A percentile compares a stretch with the other conserved stretches of the same genome.
Evolutionary conservation across 2,888 invertebrate species (phyloP).

Genomic region (Parnassius apollo): DNA sequence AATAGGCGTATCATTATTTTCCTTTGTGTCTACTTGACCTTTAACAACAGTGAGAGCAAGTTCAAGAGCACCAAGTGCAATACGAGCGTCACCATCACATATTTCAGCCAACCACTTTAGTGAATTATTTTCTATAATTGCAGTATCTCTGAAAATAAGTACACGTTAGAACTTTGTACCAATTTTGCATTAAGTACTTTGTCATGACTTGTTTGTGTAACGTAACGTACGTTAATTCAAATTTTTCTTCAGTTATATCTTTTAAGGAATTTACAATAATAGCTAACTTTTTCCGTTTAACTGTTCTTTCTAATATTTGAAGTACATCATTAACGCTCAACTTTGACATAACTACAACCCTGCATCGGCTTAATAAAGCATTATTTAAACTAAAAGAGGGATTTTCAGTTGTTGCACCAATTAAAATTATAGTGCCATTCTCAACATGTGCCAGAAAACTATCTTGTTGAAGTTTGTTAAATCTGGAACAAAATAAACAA

Average conservation of each 20-base stretch:
- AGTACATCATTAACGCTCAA: conserved; percentile 81
- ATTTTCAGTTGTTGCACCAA: conserved; percentile 94
- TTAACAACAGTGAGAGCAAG: conserved; percentile 82
- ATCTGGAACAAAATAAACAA: conserved; percentile 60
- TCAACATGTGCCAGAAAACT: conserved; percentile 90
- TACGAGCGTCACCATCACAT: conserved; percentile 91
- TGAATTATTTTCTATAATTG: conserved; percentile 79
- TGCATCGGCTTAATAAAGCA: conserved; percentile 88
- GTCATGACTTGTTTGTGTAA: background rate
- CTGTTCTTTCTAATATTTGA: conserved; percentile 82
- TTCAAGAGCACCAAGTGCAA: conserved; percentile 88
- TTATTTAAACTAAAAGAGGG: conserved; percentile 92
- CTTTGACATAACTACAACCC: conserved; percentile 88
- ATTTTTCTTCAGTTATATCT: conserved; percentile 31
- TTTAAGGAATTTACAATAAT: conserved; percentile 46
- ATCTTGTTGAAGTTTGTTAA: conserved; percentile 92
- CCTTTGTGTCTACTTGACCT: conserved; percentile 37
- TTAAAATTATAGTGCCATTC: conserved; percentile 87
- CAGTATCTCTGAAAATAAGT: conserved; percentile 15
- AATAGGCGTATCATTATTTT: conserved; percentile 45
- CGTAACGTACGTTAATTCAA: conserved; percentile 20
- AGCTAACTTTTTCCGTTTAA: conserved; percentile 53
- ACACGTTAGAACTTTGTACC: background rate
- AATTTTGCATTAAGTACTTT: too few relatives aligned
- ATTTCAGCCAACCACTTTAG: conserved; percentile 87